These are phyloP conservation scores for Eciton burchellii DNA, from an alignment of 1,140 invertebrate genomes.

Conservation along the genomic window DNA sequence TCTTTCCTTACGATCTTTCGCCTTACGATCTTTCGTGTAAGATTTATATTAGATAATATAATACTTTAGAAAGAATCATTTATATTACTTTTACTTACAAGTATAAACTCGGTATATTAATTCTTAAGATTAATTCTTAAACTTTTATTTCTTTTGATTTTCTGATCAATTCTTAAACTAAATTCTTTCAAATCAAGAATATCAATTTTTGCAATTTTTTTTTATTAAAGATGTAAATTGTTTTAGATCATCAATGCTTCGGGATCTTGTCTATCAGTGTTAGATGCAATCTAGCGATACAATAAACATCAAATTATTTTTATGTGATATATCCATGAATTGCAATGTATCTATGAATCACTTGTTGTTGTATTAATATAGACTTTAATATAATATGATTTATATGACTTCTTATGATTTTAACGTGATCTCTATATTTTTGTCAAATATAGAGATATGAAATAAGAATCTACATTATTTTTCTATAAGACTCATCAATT, in stretches of 20 bases:
- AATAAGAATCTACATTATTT: background rate
- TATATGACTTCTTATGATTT: too few relatives aligned
- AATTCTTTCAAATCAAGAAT: too few relatives aligned
- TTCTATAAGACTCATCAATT: background rate
- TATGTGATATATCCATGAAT: background rate
- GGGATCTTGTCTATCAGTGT: constrained; percentile 63
- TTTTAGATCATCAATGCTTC: constrained; percentile 69
- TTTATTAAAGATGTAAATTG: background rate
- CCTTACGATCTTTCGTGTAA: constrained; percentile 66
- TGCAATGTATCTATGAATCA: constrained; percentile 15
- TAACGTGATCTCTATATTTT: too few relatives aligned
- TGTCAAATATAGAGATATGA: background rate
- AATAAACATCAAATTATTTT: background rate
- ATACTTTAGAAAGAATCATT: background rate
- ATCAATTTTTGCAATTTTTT: too few relatives aligned
- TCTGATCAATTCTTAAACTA: too few relatives aligned
- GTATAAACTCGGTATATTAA: background rate
- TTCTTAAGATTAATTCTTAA: too few relatives aligned
- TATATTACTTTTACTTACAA: background rate
- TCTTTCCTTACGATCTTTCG: constrained; percentile 61
- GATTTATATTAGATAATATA: background rate
- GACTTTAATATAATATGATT: too few relatives aligned
- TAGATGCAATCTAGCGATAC: constrained; percentile 61
- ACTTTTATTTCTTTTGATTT: too few relatives aligned
- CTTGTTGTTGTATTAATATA: constrained; percentile 15